Evolutionary conservation across 2,888 invertebrate genomes (phyloP), one percentile per base, ranked within the genome.

Genomic region (Orthosia cruda): DNA sequence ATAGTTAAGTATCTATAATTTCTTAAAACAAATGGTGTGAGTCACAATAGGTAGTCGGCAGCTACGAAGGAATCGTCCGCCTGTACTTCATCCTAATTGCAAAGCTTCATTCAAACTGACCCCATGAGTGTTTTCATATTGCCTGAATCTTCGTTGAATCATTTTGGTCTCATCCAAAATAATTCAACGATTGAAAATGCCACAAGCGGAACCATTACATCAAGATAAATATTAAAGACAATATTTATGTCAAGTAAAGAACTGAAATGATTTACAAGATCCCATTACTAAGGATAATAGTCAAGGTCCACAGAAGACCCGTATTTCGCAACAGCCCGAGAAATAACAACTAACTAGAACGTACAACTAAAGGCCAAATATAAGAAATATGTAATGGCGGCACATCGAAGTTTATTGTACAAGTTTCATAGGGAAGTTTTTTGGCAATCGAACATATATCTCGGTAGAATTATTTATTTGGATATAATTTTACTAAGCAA

Each of bases 371-470:
- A 72, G 59, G 77, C 45, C 72, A 69, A 69, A 63, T 75, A 74
- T 50, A 58, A 76, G 71, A 69, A 58, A 69, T 54, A 69, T 70
- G 61, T 81, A 66, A 66, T 45, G 49, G 45, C 13, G 18, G 71
- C 64, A 54, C n/a, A 58, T 57, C 61, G 50, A 11, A 80, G 65
- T 74, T 79, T 69, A 80, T 80, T 58, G 80, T 23, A 58, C 11
- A 74, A 80, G 69, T 80, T 62, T 26, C 16, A 32, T 32, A 15
- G 40, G 7, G 13, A 63, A 70, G 62, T 80, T 80, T 74, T 62
- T 74, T 80, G 74, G 80, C 80, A 74, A 26, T 62, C 61, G 23
- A 62, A 74, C 26, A 62, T 80, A 62, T 80, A 58, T 74, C 47
- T 45, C 11, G 16, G 18, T 15, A 18, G 65, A 23, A 66, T 57